Percentiles rank a stretch among this genome's conserved stretches.
phyloP scores from a whole-genome alignment of 1,140 invertebrate species.

The Rhopalosiphum maidis region DNA sequence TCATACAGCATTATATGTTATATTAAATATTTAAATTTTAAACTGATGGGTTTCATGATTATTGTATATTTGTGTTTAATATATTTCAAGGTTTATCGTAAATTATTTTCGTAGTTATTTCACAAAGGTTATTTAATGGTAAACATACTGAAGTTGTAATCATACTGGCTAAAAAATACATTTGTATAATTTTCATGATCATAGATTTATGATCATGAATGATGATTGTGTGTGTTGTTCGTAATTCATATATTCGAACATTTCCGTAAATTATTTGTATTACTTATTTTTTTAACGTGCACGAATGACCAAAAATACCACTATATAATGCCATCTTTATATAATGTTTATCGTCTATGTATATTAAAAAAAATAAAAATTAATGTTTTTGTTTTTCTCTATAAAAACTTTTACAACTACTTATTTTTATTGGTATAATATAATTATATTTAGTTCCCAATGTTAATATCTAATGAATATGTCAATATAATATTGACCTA shows the following conservation, averaged over 20 bases:
- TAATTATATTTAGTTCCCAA: not conserved
- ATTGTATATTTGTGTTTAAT: not conserved
- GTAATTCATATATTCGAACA: not conserved
- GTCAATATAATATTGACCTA: not conserved
- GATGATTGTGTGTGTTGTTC: not conserved
- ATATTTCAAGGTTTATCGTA: constrained; percentile 23
- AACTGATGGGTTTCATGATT: not conserved
- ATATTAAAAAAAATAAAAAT: not conserved
- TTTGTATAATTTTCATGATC: not conserved
- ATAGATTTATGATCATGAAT: not conserved
- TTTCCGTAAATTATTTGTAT: not conserved
- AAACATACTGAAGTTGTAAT: constrained; percentile 13
- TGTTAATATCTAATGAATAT: not conserved
- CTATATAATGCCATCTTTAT: not conserved
- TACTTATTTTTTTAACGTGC: not conserved
- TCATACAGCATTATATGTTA: not conserved
- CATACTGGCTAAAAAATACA: not conserved
- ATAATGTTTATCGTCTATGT: not conserved
- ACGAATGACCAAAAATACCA: not conserved
- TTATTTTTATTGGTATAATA: not conserved
- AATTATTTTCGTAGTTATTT: constrained; percentile 19
- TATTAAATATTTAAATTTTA: not conserved
- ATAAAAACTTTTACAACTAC: not conserved
- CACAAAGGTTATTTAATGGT: not conserved
- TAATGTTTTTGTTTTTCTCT: not conserved